Evolutionary conservation across 2,888 invertebrate species (phyloP), one percentile per base, ranked within the genome.

Genomic region (Rhimphoctona megacephalus): DNA sequence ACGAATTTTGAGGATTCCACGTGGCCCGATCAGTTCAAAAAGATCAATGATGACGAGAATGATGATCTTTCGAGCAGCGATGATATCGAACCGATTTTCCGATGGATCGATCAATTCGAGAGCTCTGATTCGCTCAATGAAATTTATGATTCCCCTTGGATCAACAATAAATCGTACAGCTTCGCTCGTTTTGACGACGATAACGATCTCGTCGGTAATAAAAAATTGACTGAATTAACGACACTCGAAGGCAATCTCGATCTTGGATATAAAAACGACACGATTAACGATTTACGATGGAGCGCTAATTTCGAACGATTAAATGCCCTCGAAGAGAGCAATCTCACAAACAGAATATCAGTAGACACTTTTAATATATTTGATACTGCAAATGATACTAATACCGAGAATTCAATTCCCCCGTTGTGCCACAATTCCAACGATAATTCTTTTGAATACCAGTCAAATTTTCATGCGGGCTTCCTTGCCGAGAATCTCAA

Each of bases 81-180:
- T 22, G 82, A 80, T 52, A 67, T 61, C n/a, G 52, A n/a, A 22
- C 73, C 85, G 8, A 81, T 85, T 22, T 64, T 72, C 17, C 52
- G 67, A 14, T 86, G 76, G 87, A 66, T 22, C 43, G 70, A 77
- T 57, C 79, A 78, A 19, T 85, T 84, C 49, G 81, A 87, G n/a
- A 57, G 81, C 39, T 85, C 78, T n/a, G 76, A 84, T 25, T 72
- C 73, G 17, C 7, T 52, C 30, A 14, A 73, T 1, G 78, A 85
- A 6, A 43, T 64, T 30, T 22, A 19, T 22, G 67, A 33, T 7
- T n/a, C 46, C 7, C 33, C 39, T 0, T 77, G 73, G 49, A 54
- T 79, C 2, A 74, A 81, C 14, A 66, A 81, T 36, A 9, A 67
- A 36, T 67, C 39, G 2, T 22, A 9, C 22, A 39, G 61, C 1